Evolutionary conservation across 2,888 invertebrate species (phyloP).

Genomic region (Sarcophaga subvicina): DNA sequence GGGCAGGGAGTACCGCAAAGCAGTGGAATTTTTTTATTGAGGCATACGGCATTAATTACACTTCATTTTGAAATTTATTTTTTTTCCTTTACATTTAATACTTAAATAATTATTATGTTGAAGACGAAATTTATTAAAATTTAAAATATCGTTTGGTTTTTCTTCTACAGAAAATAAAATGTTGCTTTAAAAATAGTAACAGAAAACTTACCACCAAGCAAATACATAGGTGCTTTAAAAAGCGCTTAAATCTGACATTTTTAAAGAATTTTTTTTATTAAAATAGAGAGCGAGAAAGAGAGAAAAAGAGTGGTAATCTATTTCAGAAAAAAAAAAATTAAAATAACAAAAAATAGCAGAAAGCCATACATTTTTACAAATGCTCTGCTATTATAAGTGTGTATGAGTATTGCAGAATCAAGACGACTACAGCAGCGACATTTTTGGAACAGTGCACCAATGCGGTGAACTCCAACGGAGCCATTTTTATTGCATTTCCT

Average conservation of each 20-base stretch:
- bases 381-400: neutral
- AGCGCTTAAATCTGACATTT: neutral
- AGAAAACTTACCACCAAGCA: neutral
- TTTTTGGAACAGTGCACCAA: slow-evolving; percentile 59
- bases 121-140: too few species aligned
- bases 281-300: neutral
- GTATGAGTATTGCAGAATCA: neutral
- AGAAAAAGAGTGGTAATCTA: neutral
- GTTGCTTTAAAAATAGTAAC: too few species aligned
- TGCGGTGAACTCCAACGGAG: slow-evolving; percentile 61
- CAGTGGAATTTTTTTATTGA: neutral
- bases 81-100: neutral
- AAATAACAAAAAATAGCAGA: slow-evolving; percentile 3
- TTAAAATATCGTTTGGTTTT: too few species aligned
- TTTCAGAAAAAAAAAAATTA: neutral
- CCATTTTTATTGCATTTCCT: slow-evolving; percentile 16
- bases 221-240: slow-evolving; percentile 36
- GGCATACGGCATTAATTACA: neutral
- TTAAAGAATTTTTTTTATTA: too few species aligned
- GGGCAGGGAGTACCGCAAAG: neutral
- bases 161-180: too few species aligned
- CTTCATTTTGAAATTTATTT: slow-evolving; percentile 5
- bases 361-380: too few species aligned
- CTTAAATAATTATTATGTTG: neutral
- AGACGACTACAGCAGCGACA: slow-evolving; percentile 34